phyloP scores from a whole-genome alignment of 2,113 vertebrate species.

The Hippocampus mohnikei region DNA sequence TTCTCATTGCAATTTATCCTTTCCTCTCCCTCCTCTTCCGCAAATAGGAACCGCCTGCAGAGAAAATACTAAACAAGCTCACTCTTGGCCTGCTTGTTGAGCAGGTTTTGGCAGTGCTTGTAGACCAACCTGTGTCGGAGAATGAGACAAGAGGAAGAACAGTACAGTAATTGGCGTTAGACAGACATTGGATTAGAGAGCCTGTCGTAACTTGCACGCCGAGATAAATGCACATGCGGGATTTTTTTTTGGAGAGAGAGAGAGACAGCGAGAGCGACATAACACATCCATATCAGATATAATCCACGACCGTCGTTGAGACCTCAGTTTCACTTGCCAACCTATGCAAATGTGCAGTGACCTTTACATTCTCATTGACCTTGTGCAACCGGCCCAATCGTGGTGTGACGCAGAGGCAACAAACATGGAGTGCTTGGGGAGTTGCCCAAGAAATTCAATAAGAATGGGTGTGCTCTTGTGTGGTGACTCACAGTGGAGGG shows the following conservation, averaged over 20 bases:
- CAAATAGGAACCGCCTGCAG: constrained; percentile 39
- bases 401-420: neutral
- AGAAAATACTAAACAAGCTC: constrained; percentile 52
- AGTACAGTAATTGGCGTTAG: constrained; percentile 22
- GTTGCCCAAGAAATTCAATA: constrained; percentile 23
- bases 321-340: constrained; percentile 11
- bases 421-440: constrained; percentile 21
- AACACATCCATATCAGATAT: constrained; percentile 19
- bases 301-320: constrained; percentile 25
- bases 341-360: constrained; percentile 1
- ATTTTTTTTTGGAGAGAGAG: constrained; percentile 8
- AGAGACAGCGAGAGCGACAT: constrained; percentile 20
- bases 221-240: constrained; percentile 17
- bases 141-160: constrained; percentile 19
- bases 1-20: constrained; percentile 35
- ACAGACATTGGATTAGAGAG: constrained; percentile 26
- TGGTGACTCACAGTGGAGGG: constrained; percentile 49
- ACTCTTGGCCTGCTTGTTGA: constrained; percentile 48
- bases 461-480: constrained; percentile 15
- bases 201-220: constrained; percentile 28
- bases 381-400: neutral
- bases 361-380: neutral
- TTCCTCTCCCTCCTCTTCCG: constrained; percentile 28
- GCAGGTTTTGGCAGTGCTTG: constrained; percentile 57
- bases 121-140: constrained; percentile 33